Percentiles rank a stretch among this genome's conserved stretches.
phyloP scores from a whole-genome alignment of 2,113 vertebrate species.

The Marcusenius ussheri region DNA sequence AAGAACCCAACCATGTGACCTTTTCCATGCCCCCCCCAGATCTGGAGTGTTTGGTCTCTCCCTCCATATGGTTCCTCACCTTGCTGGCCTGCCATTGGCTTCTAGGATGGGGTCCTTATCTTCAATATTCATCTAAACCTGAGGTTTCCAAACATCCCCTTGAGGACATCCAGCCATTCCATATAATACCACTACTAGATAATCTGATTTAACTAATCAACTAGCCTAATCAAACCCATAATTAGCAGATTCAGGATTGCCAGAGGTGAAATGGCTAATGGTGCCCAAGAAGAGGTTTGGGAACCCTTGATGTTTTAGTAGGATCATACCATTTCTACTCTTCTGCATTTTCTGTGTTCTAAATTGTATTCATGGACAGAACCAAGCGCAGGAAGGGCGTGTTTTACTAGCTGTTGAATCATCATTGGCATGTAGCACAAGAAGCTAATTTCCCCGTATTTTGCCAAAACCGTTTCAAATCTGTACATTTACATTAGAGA shows the following conservation, averaged over 20 bases:
- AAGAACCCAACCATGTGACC: constrained; percentile 59
- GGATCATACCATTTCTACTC: not conserved
- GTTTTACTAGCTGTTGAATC: not conserved
- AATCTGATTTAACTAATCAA: not conserved
- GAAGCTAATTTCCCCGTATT: not conserved
- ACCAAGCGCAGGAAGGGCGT: not conserved
- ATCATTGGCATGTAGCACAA: not conserved
- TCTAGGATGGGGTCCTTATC: not conserved
- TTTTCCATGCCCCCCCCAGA: not conserved
- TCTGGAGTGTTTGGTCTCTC: not conserved
- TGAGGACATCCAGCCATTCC: not conserved
- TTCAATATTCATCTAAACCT: not conserved
- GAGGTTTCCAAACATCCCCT: not conserved
- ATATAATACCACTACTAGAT: not conserved
- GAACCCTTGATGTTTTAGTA: not conserved
- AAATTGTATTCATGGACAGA: constrained; percentile 3
- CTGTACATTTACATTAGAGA: constrained; percentile 1
- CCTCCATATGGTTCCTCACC: not conserved
- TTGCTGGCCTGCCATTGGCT: not conserved
- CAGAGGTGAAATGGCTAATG: not conserved
- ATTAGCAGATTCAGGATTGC: not conserved
- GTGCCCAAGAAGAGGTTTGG: not conserved
- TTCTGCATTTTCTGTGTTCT: not conserved
- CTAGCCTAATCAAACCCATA: not conserved
- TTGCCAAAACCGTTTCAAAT: constrained; percentile 27